phyloP scores from a whole-genome alignment of 2,797 vertebrate genomes.

The Gallinago stenura region DNA sequence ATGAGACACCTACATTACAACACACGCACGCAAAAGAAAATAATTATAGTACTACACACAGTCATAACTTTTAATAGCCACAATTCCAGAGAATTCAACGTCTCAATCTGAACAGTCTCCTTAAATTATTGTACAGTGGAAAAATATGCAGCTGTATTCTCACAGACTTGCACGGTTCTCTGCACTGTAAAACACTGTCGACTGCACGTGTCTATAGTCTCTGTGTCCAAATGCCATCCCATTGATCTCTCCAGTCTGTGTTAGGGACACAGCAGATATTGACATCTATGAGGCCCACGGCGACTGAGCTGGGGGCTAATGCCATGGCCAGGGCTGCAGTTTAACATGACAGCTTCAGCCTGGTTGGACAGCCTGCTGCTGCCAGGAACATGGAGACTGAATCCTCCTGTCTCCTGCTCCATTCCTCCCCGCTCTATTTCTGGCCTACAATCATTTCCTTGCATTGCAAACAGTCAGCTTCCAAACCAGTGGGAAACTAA shows the following conservation, averaged over 20 bases:
- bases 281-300: not conserved
- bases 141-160: not conserved
- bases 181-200: not conserved
- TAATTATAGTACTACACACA: not conserved
- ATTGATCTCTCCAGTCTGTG: not conserved
- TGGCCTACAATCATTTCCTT: not conserved
- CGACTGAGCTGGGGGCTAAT: not conserved
- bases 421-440: not conserved
- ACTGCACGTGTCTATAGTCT: not conserved
- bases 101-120: not conserved
- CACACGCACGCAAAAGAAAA: rapidly evolving
- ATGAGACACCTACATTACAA: not conserved
- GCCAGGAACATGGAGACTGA: not conserved
- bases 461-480: not conserved
- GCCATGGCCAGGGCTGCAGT: not conserved
- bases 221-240: not conserved
- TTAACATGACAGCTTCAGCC: not conserved
- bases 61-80: not conserved
- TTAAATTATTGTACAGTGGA: not conserved
- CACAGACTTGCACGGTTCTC: not conserved
- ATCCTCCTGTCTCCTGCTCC: not conserved
- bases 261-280: not conserved
- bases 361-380: not conserved
- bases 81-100: not conserved
- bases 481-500: not conserved